Percentiles rank a stretch among this genome's conserved stretches.
Evolutionary conservation across 2,797 vertebrate species (phyloP).

Genomic region (Sardinella longiceps): DNA sequence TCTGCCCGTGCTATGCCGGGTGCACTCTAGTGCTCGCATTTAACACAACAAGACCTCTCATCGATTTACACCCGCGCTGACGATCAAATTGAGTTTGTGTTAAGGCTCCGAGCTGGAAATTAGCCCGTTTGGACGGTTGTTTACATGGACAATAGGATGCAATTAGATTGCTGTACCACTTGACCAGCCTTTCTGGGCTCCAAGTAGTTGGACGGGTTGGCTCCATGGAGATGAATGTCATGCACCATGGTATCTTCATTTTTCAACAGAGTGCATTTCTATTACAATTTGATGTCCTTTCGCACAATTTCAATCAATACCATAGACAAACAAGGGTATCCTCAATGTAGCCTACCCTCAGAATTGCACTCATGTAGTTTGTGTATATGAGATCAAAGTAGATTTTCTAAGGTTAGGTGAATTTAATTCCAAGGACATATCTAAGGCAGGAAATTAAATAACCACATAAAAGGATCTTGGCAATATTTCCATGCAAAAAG

Average conservation of each 20-base stretch:
- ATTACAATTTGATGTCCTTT: neutral
- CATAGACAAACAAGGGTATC: neutral
- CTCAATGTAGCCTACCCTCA: no score
- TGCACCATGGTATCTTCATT: neutral
- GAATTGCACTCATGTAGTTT: neutral
- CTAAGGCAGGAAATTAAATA: neutral
- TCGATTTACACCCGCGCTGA: neutral
- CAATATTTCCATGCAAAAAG: neutral
- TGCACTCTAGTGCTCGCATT: neutral
- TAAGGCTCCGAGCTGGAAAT: neutral
- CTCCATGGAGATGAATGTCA: neutral
- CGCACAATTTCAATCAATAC: neutral
- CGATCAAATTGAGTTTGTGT: constrained; percentile 21
- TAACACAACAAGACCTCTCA: constrained; percentile 15
- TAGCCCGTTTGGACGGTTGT: constrained; percentile 10
- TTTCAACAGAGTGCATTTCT: neutral
- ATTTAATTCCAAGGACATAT: neutral
- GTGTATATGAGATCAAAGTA: no score
- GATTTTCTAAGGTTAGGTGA: neutral
- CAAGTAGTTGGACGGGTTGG: neutral
- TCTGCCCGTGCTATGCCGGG: neutral
- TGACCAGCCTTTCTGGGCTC: neutral
- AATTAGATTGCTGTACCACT: neutral
- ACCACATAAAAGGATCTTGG: neutral
- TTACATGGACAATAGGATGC: constrained; percentile 17